phyloP scores from a whole-genome alignment of 2,113 vertebrate genomes.

The Eulemur rufifrons region DNA sequence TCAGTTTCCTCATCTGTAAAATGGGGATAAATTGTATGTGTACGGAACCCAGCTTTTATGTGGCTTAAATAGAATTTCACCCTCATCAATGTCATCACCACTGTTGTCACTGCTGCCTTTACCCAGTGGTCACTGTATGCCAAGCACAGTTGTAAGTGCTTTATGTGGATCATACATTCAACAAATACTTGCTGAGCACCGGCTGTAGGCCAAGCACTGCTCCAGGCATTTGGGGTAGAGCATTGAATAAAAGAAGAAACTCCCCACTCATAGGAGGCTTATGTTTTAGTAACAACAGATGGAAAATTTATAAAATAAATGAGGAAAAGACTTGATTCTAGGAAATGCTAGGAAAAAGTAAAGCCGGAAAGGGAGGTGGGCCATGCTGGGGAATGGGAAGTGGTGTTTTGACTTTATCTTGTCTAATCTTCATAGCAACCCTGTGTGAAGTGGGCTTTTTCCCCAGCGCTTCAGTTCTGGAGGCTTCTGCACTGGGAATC shows the following conservation, averaged over 20 bases:
- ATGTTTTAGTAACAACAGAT: neutral
- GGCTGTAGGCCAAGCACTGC: neutral
- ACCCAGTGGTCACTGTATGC: no score
- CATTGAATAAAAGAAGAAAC: neutral
- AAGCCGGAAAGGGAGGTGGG: neutral
- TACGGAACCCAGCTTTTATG: neutral
- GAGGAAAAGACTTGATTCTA: neutral
- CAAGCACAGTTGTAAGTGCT: neutral
- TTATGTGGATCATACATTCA: neutral
- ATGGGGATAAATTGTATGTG: neutral
- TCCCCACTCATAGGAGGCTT: neutral
- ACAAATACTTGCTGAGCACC: neutral
- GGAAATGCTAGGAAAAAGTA: neutral
- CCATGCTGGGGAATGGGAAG: neutral
- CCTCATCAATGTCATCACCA: accelerated
- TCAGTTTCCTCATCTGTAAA: neutral
- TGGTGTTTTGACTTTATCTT: neutral
- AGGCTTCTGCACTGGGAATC: neutral
- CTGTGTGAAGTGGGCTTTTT: neutral
- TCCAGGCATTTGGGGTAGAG: neutral
- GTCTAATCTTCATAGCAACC: neutral
- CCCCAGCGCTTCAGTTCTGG: neutral
- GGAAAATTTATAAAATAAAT: neutral
- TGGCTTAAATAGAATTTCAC: neutral
- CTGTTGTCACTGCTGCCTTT: neutral